These are phyloP conservation scores for Paramormyrops kingsleyae DNA, from an alignment of 2,113 vertebrate species.

Conservation along the genomic window DNA sequence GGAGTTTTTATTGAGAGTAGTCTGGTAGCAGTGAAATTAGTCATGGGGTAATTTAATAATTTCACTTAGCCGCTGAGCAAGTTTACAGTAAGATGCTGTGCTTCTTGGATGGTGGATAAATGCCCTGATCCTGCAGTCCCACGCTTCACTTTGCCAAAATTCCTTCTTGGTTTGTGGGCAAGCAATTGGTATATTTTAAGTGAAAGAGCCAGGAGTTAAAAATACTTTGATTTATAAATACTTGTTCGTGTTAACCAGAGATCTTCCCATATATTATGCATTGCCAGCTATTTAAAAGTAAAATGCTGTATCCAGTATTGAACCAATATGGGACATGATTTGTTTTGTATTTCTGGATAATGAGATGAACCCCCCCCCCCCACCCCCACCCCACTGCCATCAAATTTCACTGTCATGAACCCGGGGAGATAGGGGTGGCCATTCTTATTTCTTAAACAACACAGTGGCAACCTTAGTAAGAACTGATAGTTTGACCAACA, in stretches of 20 bases:
- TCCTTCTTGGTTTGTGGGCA: not conserved
- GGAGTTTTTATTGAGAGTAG: not conserved
- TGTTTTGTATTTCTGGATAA: not conserved
- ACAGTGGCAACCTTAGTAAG: not conserved
- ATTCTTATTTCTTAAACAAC: not conserved
- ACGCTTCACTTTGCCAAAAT: not conserved
- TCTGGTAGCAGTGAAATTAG: not conserved
- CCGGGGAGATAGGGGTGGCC: not conserved
- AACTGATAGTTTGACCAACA: not conserved
- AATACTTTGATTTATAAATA: not conserved
- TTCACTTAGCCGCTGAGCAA: not conserved
- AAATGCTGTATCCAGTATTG: not conserved
- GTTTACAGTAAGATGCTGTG: not conserved
- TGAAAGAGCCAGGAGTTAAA: not conserved
- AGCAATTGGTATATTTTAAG: not conserved
- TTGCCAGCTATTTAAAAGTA: not conserved
- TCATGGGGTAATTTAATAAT: not conserved
- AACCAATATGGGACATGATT: not conserved
- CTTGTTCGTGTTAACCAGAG: not conserved
- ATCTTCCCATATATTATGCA: not conserved
- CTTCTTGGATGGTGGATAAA: not conserved
- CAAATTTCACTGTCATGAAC: not conserved
- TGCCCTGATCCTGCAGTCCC: not conserved
- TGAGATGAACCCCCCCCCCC: not conserved
- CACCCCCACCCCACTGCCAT: not conserved